Conservation (phyloP, 2,113 vertebrate genomes). For the Petrocephalus zakoni region DNA sequence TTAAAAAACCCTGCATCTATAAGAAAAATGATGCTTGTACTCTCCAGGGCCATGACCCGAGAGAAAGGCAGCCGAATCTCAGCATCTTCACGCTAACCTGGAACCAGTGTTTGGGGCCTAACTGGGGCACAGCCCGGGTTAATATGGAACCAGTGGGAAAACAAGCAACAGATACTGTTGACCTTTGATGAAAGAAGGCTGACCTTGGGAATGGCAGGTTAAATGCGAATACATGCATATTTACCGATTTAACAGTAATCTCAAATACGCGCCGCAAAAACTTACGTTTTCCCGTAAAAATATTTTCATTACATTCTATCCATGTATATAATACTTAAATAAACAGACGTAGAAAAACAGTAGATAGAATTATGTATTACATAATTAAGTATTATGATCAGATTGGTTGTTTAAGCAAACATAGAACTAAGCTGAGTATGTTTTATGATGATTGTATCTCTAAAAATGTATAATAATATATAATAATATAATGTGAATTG, state of each 20-base stretch:
- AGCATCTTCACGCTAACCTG: background rate
- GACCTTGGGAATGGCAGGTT: background rate
- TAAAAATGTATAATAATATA: background rate
- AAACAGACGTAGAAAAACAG: background rate
- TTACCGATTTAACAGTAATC: constrained; percentile 21
- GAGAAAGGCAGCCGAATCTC: background rate
- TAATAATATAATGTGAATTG: background rate
- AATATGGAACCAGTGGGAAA: background rate
- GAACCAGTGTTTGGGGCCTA: background rate
- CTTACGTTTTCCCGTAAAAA: background rate
- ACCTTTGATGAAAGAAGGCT: background rate
- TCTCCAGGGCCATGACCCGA: background rate
- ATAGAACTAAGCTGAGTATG: background rate
- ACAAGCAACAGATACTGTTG: background rate
- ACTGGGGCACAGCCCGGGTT: background rate
- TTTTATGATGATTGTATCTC: background rate
- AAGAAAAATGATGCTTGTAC: background rate
- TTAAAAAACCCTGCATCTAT: background rate
- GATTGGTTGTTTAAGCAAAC: background rate
- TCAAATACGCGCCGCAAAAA: constrained; percentile 10
- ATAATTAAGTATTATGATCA: background rate
- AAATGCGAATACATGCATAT: background rate
- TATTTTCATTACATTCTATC: background rate
- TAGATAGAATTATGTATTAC: background rate
- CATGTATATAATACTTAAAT: background rate